Evolutionary conservation across 2,888 invertebrate genomes (phyloP).

Genomic region (Malthinus flaveolus): DNA sequence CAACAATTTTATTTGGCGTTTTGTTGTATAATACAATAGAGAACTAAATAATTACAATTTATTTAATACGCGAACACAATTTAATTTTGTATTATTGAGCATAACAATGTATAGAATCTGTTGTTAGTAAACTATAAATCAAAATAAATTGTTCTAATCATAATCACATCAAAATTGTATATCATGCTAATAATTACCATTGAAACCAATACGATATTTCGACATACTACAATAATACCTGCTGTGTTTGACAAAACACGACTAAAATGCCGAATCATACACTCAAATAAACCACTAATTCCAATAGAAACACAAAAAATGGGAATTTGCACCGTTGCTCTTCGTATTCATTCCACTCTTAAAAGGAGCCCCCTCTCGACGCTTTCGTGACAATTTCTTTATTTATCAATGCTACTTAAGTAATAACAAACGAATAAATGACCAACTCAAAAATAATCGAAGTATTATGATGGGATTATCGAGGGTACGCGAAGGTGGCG

Average conservation of each 20-base stretch:
- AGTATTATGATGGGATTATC: constrained; percentile 46
- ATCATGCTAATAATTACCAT: constrained; percentile 44
- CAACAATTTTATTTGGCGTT: no score
- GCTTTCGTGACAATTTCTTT: no score
- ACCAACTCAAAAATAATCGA: constrained; percentile 43
- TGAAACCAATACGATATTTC: constrained; percentile 34
- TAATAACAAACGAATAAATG: constrained; percentile 36
- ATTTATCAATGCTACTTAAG: background rate
- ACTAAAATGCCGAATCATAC: constrained; percentile 29
- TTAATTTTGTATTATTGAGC: no score
- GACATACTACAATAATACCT: constrained; percentile 13
- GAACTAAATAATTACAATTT: no score
- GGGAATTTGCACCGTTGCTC: no score
- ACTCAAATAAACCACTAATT: constrained; percentile 28
- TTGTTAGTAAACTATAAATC: constrained; percentile 23
- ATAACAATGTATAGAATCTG: no score
- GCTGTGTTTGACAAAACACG: constrained; percentile 29
- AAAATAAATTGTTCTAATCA: constrained; percentile 25
- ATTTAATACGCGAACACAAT: no score
- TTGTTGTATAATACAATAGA: no score
- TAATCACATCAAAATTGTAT: constrained; percentile 31
- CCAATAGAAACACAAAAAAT: background rate
- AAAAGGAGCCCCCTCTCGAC: background rate
- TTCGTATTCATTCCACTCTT: no score
- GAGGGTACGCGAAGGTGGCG: constrained; percentile 44